phyloP scores from a whole-genome alignment of 2,888 invertebrate genomes.

The Meteorus colon region DNA sequence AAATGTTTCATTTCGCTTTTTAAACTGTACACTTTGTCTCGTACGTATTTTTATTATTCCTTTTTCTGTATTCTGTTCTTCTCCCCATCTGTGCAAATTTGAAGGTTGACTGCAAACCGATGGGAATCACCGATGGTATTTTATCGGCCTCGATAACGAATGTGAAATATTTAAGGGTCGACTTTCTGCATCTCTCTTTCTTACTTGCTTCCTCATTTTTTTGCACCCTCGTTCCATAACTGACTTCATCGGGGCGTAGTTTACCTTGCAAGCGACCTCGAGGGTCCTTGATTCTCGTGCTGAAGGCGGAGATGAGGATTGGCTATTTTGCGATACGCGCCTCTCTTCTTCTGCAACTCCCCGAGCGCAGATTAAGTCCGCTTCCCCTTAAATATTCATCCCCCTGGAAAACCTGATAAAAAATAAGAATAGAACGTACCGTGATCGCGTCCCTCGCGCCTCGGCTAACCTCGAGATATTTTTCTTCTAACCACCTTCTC shows the following conservation, averaged over 20 bases:
- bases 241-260: conserved; percentile 44
- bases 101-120: conserved; percentile 43
- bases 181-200: conserved; percentile 18
- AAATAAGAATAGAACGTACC: conserved; percentile 70
- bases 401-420: conserved; percentile 75
- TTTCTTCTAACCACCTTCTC: conserved; percentile 37
- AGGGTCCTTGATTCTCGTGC: conserved; percentile 1
- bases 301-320: conserved; percentile 25
- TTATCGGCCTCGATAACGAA: conserved; percentile 59
- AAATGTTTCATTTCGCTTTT: conserved; percentile 42
- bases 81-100: neutral
- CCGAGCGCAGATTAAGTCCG: conserved; percentile 78
- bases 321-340: conserved; percentile 50
- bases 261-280: conserved; percentile 45
- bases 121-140: conserved; percentile 56
- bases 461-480: conserved; percentile 38
- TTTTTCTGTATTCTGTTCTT: conserved; percentile 26
- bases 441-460: conserved; percentile 30
- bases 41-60: neutral
- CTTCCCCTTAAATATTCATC: conserved; percentile 77
- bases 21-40: conserved; percentile 9
- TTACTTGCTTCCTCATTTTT: conserved; percentile 63
- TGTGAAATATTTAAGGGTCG: conserved; percentile 60
- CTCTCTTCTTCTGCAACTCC: conserved; percentile 69
- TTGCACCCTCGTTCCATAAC: conserved; percentile 56